A percentile compares a stretch with the other conserved stretches of the same genome.
Evolutionary conservation across 2,888 invertebrate genomes (phyloP).

Genomic region (Elaeidobius kamerunicus): DNA sequence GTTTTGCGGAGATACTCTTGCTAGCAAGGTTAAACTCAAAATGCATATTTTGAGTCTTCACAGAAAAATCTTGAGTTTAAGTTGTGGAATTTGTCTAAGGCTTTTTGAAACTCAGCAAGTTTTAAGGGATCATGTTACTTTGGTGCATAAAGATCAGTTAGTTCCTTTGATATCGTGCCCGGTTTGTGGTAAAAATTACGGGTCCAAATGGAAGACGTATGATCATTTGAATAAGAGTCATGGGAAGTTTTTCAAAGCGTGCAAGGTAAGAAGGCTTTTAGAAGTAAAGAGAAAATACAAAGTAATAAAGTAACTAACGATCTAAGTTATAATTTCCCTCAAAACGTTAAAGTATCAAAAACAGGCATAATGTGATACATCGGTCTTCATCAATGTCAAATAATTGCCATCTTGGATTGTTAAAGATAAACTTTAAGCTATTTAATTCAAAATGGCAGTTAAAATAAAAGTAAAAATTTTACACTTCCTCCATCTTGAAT

Average conservation of each 20-base stretch:
- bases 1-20: slow-evolving; percentile 57
- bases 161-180: slow-evolving; percentile 55
- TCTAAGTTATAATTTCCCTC: no score
- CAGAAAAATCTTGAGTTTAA: slow-evolving; percentile 54
- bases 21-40: slow-evolving; percentile 56
- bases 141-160: slow-evolving; percentile 52
- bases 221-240: slow-evolving; percentile 60
- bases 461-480: no score
- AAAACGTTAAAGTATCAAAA: no score
- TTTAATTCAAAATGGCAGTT: no score
- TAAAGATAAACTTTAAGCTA: no score
- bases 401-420: no score
- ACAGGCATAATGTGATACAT: no score
- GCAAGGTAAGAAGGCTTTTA: slow-evolving; percentile 44
- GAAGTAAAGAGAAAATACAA: no score
- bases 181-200: slow-evolving; percentile 59
- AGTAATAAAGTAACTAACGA: no score
- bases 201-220: slow-evolving; percentile 58
- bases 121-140: slow-evolving; percentile 55
- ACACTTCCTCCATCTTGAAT: no score
- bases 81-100: slow-evolving; percentile 58
- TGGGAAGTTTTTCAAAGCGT: slow-evolving; percentile 56
- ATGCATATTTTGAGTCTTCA: slow-evolving; percentile 59
- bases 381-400: no score
- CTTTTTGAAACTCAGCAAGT: slow-evolving; percentile 56